Conservation (phyloP, 2,888 invertebrate species). For the Andricus quercusramuli region DNA sequence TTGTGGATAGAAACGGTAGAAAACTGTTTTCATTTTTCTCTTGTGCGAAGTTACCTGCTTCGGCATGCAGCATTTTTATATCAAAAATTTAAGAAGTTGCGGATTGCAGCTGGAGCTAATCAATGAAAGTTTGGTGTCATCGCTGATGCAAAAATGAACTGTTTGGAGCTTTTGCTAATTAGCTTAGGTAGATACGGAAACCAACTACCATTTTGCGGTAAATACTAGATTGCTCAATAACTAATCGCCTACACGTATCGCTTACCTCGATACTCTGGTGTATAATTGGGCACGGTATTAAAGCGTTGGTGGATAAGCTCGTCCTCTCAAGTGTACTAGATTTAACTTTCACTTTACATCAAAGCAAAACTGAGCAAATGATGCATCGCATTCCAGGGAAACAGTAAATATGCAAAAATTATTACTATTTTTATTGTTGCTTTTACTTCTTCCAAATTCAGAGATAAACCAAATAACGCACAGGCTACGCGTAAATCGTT, state of each 20-base stretch:
- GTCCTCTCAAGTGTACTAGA: slow-evolving; percentile 19
- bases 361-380: slow-evolving; percentile 17
- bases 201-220: slow-evolving; percentile 37
- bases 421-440: slow-evolving; percentile 6
- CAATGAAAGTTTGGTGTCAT: neutral
- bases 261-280: slow-evolving; percentile 33
- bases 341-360: slow-evolving; percentile 34
- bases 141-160: neutral
- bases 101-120: neutral
- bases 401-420: neutral
- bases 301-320: slow-evolving; percentile 33
- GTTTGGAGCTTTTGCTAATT: slow-evolving; percentile 26
- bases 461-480: slow-evolving; percentile 9
- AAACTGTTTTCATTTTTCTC: neutral
- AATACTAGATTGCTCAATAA: slow-evolving; percentile 39
- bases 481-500: neutral
- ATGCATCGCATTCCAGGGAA: neutral
- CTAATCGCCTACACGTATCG: slow-evolving; percentile 37
- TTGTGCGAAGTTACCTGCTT: neutral
- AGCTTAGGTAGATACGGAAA: slow-evolving; percentile 24
- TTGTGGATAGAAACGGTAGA: too few relatives aligned
- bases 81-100: neutral
- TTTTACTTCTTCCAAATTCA: neutral
- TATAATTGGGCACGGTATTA: slow-evolving; percentile 30
- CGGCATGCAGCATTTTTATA: neutral